Evolutionary conservation across 2,113 vertebrate genomes (phyloP), one percentile per base, ranked within the genome.

Genomic region (Laterallus jamaicensis): DNA sequence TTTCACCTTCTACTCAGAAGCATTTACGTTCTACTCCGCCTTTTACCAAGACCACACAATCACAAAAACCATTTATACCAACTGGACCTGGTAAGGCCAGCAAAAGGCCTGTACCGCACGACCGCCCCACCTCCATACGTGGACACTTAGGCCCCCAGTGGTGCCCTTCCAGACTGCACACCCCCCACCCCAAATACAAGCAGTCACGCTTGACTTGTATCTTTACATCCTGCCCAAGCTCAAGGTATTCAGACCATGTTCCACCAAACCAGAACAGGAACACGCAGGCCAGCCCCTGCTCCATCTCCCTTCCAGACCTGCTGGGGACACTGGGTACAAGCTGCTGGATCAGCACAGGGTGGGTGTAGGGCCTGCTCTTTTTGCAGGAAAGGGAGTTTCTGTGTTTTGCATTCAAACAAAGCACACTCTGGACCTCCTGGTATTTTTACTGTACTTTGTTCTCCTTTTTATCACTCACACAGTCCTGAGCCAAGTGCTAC

Each of bases 291-390:
- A n/a, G 15, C 5, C 31, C 24, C 21, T 1, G 0, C 28, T 63
- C 16, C 58, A 68, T 12, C 11, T 62, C 37, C 47, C 2, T 3
- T 29, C n/a, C 42, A 67, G 40, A 54, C 9, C 21, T 59, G 12
- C 32, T 6, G 5, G 9, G 28, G 37, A 63, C 35, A 73, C 1
- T 8, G 12, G 16, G 11, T 26, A 68, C 15, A 40, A 40, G 26
- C 20, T 44, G n/a, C n/a, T 50, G 50, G 35, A 42, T 0, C 0
- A 82, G 62, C 0, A 0, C 24, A 32, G 18, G 26, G 20, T 19
- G 5, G 26, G 20, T 24, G 6, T 11, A 39, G 5, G 16, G n/a
- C 12, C 6, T 13, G 24, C 5, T 56, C 12, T 25, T 39, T 31
- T 37, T 42, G 4, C 40, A 83, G 35, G 42, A 44, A 58, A 56